Base-by-base conservation (phyloP, 2,113 vertebrate species). In the Cepphus grylle region DNA sequence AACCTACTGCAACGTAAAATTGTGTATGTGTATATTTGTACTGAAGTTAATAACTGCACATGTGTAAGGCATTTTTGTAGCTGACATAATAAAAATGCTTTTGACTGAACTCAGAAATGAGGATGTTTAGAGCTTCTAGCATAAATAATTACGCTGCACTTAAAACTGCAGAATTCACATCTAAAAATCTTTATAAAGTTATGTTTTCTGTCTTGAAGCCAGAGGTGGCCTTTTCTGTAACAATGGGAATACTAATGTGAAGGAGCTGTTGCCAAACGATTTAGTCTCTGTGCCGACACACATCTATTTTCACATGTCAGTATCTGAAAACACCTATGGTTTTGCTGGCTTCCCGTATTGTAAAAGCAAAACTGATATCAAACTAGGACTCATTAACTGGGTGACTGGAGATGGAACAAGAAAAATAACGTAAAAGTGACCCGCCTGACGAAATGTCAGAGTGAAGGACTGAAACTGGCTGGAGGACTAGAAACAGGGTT, bases 221-320 rank as follows among this genome's bases (percentile, higher is more conserved):
- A 92, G 77, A 49, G 34, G 18, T 92, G 88, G 91, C 81, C 85
- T 96, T 94, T 96, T 66, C 45, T 22, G 0, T 73, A 92, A 70
- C 40, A 36, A 5, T 61, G 34, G 17, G 18, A 67, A 52, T 85
- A 65, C 42, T 59, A 5, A 29, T 19, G 38, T 61, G 58, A 96
- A 89, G 59, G 49, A 93, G 70, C 81, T 56, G n/a, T 78, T 80
- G 4, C 63, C 77, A 81, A 26, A 77, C 81, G 23, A 73, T 84
- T 18, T 83, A n/a, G 43, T 91, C 40, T 90, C 72, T 94, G 88
- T 90, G 86, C 47, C 91, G 73, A 86, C 87, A 76, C 91, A 63
- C 55, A 25, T n/a, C 73, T 65, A 55, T 62, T 86, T 90, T 94
- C 82, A 86, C 9, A 14, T 7, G 2, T 90, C 87, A 79, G 17